These are phyloP conservation scores for Gallinago nigripennis DNA, from an alignment of 2,797 vertebrate species.

Conservation along the genomic window DNA sequence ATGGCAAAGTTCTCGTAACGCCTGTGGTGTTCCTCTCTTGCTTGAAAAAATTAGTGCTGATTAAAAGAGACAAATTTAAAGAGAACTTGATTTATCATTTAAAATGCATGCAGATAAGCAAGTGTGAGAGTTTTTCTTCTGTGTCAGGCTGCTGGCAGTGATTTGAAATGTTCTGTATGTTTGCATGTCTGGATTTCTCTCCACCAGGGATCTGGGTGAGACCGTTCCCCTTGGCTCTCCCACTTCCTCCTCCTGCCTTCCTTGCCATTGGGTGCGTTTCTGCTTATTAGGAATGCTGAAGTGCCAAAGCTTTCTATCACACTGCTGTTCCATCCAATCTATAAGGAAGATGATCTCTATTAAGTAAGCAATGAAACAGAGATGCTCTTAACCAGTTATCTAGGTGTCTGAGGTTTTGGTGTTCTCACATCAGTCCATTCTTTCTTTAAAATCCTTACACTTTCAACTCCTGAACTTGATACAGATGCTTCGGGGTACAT, in stretches of 20 bases:
- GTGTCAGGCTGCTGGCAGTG: background rate
- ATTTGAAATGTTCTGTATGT: background rate
- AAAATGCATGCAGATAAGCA: background rate
- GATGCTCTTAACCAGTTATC: background rate
- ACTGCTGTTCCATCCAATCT: background rate
- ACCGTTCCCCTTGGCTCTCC: accelerated
- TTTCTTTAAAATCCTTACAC: background rate
- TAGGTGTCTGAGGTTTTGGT: background rate
- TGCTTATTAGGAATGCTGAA: background rate
- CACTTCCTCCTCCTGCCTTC: background rate
- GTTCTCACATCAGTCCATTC: background rate
- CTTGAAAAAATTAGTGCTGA: background rate
- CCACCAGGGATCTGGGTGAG: background rate
- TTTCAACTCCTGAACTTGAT: background rate
- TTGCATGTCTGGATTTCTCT: background rate
- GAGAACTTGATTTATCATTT: background rate
- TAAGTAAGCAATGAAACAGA: background rate
- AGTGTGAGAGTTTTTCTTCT: background rate
- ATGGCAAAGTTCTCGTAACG: background rate
- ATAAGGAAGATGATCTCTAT: background rate
- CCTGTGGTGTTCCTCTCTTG: background rate
- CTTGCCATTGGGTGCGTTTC: background rate
- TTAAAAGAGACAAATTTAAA: background rate
- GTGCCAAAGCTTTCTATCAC: background rate
- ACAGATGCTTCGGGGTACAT: background rate